Conservation (phyloP, 2,888 invertebrate species). For the Yponomeuta sedellus region DNA sequence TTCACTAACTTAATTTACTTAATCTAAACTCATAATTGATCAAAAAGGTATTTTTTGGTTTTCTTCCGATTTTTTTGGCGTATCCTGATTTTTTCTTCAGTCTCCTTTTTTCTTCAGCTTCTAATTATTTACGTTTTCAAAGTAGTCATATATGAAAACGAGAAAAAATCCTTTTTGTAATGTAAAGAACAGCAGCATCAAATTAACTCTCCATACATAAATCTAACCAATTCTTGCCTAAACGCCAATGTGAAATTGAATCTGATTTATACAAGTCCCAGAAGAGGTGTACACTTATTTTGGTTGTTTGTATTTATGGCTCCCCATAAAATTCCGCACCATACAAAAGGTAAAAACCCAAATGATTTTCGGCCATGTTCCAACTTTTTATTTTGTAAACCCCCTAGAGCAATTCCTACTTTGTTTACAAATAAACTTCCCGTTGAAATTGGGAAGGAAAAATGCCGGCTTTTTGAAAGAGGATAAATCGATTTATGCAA, state of each 20-base stretch:
- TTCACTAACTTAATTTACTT: too few species aligned
- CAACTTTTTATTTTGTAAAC: slow-evolving; percentile 68
- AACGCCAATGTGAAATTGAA: not conserved
- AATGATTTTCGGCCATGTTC: slow-evolving; percentile 54
- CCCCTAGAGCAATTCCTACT: slow-evolving; percentile 68
- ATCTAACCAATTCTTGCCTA: not conserved
- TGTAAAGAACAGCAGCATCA: too few species aligned
- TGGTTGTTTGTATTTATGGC: slow-evolving; percentile 30
- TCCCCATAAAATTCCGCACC: slow-evolving; percentile 28
- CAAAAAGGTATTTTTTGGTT: too few species aligned
- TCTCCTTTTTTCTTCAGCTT: too few species aligned
- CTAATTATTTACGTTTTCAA: too few species aligned
- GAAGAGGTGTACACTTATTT: slow-evolving; percentile 20
- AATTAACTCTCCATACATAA: too few species aligned
- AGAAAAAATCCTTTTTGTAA: too few species aligned
- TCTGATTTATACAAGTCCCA: not conserved
- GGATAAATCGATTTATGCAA: slow-evolving; percentile 75
- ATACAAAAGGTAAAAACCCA: slow-evolving; percentile 20
- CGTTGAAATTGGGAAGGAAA: slow-evolving; percentile 69
- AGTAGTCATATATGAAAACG: too few species aligned
- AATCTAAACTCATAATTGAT: too few species aligned
- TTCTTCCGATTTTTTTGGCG: too few species aligned
- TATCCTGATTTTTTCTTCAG: too few species aligned
- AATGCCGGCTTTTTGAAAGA: slow-evolving; percentile 61
- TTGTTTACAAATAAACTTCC: slow-evolving; percentile 73